These are phyloP conservation scores for Accipiter virgatus DNA, from an alignment of 2,113 vertebrate genomes.

Conservation along the genomic window DNA sequence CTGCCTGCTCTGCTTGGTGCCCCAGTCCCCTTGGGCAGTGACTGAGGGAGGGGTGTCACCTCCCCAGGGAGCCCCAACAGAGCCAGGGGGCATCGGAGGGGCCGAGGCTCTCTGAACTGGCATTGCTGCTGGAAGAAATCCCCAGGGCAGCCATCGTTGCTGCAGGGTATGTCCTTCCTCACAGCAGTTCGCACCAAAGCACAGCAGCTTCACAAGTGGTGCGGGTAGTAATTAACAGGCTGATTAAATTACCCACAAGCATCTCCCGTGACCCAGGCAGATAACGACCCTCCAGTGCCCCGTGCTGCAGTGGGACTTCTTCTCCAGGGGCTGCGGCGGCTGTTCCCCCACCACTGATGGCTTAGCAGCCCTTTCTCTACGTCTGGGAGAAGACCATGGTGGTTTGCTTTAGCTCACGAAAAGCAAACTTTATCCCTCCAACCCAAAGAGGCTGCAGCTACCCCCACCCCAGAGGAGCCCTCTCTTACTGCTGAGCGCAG, in stretches of 20 bases:
- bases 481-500: not conserved
- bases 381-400: not conserved
- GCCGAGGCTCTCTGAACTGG: not conserved
- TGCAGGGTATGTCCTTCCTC: not conserved
- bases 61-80: not conserved
- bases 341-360: not conserved
- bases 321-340: not conserved
- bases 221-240: constrained; percentile 38
- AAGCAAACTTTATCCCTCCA: not conserved
- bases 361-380: not conserved
- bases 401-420: not conserved
- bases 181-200: fast-evolving
- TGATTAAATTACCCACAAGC: constrained; percentile 14
- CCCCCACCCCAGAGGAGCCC: not conserved
- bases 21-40: not conserved
- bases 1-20: not conserved
- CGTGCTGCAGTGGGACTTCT: not conserved
- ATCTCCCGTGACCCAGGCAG: not conserved
- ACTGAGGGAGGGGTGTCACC: not conserved
- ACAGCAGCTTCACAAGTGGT: not conserved
- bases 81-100: fast-evolving
- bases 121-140: not conserved
- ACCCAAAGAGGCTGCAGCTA: not conserved
- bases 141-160: fast-evolving
- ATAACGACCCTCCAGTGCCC: not conserved